Base-by-base conservation (phyloP, 2,888 invertebrate species). In the Alloplasta piceator region DNA sequence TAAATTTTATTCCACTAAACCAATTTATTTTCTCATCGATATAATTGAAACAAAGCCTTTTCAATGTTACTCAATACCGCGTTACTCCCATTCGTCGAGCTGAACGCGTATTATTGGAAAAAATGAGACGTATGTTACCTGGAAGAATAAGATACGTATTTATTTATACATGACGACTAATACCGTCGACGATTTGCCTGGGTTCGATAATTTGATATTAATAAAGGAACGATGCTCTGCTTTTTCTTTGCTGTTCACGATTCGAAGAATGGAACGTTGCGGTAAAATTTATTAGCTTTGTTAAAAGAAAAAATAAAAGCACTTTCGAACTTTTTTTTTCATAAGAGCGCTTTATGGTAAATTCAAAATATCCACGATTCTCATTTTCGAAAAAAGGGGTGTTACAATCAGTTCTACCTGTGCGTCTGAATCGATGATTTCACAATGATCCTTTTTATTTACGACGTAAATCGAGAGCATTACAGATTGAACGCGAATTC, bases 101-200 rank as follows among this genome's bases (percentile, higher is more conserved):
- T 38, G 38, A 52, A 41, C 16, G 50, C 58, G 38, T 4, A 58
- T 39, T n/a, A 39, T 60, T 39, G n/a, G 60, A 60, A 60, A 36
- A 26, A 75, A 71, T 77, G 64, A 82, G 82, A 84, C 76, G 82
- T 76, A 80, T 78, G 61, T 79, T 55, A 63, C 83, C 82, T 67
- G 75, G 64, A 83, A 84, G 72, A 86, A 86, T 86, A 86, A 86
- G 85, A 86, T 87, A 87, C 83, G 85, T 83, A 84, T 86, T 86
- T 88, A 87, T 88, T 85, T 87, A 88, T 86, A 88, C 76, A 77
- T 83, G 82, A 83, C 84, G 84, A 85, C 81, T 67, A 61, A n/a
- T 41, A 66, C 60, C 70, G 70, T 70, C 76, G 76, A 71, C 26
- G 56, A 70, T 46, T 68, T 41, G 76, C 72, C 75, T 36, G 76